Conservation (phyloP, 2,113 vertebrate genomes). For the Sinosuthora webbiana region DNA sequence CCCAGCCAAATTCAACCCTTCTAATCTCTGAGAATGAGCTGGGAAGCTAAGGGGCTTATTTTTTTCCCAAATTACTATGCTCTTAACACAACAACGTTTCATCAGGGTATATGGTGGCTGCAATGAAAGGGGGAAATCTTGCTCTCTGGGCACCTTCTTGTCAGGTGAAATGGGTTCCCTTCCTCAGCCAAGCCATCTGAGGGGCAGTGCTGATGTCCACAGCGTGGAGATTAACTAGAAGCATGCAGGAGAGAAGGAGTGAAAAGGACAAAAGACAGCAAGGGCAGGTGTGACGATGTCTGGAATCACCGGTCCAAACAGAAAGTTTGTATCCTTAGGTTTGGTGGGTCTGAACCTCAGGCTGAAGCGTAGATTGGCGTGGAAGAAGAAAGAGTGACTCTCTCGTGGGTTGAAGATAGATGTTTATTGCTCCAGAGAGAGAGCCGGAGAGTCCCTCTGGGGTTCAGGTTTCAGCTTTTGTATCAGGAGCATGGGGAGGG, state of each 20-base stretch:
- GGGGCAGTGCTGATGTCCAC: neutral
- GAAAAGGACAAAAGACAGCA: neutral
- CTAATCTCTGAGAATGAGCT: neutral
- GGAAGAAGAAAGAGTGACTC: no score
- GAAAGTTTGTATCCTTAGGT: no score
- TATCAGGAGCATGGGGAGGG: no score
- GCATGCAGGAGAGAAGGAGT: neutral
- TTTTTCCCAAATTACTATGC: neutral
- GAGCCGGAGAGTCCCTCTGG: no score
- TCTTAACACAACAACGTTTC: neutral
- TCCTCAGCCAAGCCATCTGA: neutral
- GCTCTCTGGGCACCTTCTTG: neutral
- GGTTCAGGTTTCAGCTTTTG: no score
- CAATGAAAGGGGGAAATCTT: neutral
- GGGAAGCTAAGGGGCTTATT: neutral
- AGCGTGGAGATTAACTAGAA: neutral
- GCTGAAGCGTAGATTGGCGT: no score
- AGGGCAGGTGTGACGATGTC: no score
- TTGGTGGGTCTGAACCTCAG: no score
- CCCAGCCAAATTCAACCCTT: neutral
- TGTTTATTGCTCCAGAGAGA: no score
- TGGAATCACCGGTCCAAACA: no score
- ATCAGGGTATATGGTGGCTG: accelerated
- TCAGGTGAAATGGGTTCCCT: neutral
- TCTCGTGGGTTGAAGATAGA: no score